These are phyloP conservation scores for Oryzias javanicus DNA, from an alignment of 2,113 vertebrate genomes.

Conservation along the genomic window DNA sequence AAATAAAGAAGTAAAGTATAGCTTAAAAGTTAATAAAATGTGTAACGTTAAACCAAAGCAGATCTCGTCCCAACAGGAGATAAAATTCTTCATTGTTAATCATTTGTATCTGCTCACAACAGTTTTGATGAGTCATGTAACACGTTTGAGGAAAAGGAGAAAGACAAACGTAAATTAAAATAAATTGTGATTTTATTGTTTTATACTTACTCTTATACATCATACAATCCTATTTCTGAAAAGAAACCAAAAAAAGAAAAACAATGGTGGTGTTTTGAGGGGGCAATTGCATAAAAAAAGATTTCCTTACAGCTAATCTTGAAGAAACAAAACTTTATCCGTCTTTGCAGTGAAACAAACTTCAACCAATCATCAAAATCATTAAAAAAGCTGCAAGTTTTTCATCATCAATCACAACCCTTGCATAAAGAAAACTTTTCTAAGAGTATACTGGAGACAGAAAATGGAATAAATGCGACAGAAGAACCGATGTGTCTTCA, in stretches of 20 bases:
- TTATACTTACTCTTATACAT: slow-evolving; percentile 79
- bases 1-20: no score
- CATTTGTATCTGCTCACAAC: no score
- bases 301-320: slow-evolving; percentile 44
- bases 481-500: slow-evolving; percentile 27
- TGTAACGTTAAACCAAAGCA: no score
- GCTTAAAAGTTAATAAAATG: no score
- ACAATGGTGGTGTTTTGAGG: slow-evolving; percentile 69
- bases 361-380: slow-evolving; percentile 19
- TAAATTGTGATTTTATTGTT: slow-evolving; percentile 85
- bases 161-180: slow-evolving; percentile 77
- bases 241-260: slow-evolving; percentile 69
- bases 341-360: slow-evolving; percentile 31
- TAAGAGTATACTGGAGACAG: slow-evolving; percentile 40
- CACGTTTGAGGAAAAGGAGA: no score
- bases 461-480: slow-evolving; percentile 31
- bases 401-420: slow-evolving; percentile 41
- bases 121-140: no score
- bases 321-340: slow-evolving; percentile 20
- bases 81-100: no score
- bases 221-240: slow-evolving; percentile 80
- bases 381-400: slow-evolving; percentile 10
- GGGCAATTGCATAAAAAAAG: slow-evolving; percentile 66
- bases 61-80: no score
- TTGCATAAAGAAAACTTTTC: slow-evolving; percentile 34